These are phyloP conservation scores for Nipponia nippon DNA, from an alignment of 2,113 vertebrate genomes.

Conservation along the genomic window DNA sequence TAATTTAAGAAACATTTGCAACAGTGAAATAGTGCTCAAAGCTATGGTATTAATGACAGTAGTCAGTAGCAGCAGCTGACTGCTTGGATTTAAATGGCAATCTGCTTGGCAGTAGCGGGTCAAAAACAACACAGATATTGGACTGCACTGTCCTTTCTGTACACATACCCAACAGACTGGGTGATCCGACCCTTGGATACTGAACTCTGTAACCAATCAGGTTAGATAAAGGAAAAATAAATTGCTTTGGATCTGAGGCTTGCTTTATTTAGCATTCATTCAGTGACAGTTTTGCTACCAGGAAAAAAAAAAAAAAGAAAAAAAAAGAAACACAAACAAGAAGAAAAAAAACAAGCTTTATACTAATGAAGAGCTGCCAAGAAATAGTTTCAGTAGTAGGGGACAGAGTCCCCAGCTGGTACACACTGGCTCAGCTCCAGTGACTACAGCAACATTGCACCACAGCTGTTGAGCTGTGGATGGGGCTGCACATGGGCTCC, in stretches of 20 bases:
- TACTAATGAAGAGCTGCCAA: not conserved
- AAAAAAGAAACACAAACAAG: too few species aligned
- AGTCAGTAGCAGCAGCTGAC: not conserved
- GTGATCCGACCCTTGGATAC: not conserved
- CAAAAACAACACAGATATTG: not conserved
- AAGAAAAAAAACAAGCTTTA: not conserved
- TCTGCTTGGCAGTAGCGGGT: not conserved
- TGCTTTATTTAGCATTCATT: not conserved
- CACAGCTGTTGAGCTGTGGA: not conserved
- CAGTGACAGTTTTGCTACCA: not conserved
- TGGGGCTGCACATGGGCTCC: not conserved
- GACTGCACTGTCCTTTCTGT: not conserved
- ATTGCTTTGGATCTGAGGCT: not conserved
- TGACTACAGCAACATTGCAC: not conserved
- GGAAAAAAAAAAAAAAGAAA: not conserved
- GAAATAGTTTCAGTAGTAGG: not conserved
- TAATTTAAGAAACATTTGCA: slow-evolving; percentile 26
- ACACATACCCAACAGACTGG: not conserved
- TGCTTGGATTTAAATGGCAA: not conserved
- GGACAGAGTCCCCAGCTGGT: not conserved
- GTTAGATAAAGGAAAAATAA: not conserved
- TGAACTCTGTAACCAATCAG: not conserved
- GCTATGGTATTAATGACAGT: not conserved
- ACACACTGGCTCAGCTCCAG: not conserved
- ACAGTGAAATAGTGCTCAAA: slow-evolving; percentile 6